Percentiles rank a stretch among this genome's conserved stretches.
These are phyloP conservation scores for Spongilla lacustris DNA, from an alignment of 37 sponge, comb jelly and placozoan species.

Conservation along the genomic window DNA sequence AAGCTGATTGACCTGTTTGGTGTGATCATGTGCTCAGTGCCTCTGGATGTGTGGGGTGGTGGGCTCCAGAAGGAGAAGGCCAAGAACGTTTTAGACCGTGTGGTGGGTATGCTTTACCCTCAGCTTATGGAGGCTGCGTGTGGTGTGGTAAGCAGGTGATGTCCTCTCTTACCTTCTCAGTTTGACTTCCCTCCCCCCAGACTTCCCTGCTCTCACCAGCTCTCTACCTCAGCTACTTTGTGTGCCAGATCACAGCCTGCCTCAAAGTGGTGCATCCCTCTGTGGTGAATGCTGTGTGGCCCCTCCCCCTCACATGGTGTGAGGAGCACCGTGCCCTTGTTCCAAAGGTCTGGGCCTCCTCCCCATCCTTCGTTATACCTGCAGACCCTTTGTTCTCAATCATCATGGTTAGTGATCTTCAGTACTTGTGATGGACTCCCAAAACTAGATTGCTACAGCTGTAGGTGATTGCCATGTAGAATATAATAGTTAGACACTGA, in stretches of 20 bases:
- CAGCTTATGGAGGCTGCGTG: neutral
- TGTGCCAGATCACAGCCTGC: neutral
- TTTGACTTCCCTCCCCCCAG: neutral
- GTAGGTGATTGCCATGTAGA: no score
- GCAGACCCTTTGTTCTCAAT: neutral
- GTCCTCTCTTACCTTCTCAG: neutral
- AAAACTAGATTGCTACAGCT: no score
- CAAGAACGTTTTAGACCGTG: neutral
- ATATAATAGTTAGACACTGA: no score
- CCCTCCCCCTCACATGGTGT: neutral
- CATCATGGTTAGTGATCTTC: neutral
- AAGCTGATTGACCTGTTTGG: neutral
- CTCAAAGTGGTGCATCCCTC: neutral
- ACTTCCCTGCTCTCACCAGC: neutral
- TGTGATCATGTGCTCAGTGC: neutral
- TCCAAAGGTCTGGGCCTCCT: neutral
- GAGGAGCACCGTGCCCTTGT: neutral
- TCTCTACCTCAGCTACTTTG: neutral
- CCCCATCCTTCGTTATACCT: neutral
- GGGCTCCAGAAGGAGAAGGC: neutral
- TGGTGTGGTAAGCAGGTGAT: neutral
- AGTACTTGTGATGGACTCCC: neutral
- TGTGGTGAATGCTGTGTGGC: neutral
- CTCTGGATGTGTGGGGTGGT: neutral
- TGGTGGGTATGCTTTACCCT: neutral